Percentiles rank a stretch among this genome's conserved stretches.
These are phyloP conservation scores for Orbicella faveolata DNA, from an alignment of 64 coral and sea anemone species.

Conservation along the genomic window DNA sequence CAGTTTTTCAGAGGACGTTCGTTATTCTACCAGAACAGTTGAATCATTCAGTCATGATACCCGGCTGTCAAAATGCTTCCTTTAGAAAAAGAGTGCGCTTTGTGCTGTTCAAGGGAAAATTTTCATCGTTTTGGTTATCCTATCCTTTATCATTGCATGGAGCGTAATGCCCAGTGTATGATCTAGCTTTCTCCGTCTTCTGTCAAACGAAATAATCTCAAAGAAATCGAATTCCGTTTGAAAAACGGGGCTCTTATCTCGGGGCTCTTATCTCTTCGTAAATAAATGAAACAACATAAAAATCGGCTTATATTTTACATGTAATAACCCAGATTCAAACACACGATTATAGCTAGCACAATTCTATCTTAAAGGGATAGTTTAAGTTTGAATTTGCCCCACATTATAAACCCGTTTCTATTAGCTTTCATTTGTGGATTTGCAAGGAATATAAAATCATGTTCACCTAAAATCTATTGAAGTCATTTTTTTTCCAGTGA, in stretches of 20 bases:
- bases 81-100: neutral
- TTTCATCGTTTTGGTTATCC: too few relatives aligned
- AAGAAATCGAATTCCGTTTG: neutral
- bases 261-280: neutral
- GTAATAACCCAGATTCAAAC: neutral
- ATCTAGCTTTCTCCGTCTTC: too few relatives aligned
- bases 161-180: too few relatives aligned
- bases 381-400: neutral
- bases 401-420: constrained; percentile 9
- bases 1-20: neutral
- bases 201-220: neutral
- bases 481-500: neutral
- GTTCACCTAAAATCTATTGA: neutral
- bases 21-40: neutral
- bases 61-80: neutral
- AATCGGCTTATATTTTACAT: neutral
- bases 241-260: neutral
- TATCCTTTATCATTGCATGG: too few relatives aligned
- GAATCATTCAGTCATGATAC: neutral
- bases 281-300: neutral
- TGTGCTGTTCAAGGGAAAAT: neutral
- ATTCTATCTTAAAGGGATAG: neutral
- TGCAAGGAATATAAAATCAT: neutral
- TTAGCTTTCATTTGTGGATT: neutral
- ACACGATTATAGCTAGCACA: neutral